These are phyloP conservation scores for Eurytoma adleriae DNA, from an alignment of 2,888 invertebrate species.

Conservation along the genomic window DNA sequence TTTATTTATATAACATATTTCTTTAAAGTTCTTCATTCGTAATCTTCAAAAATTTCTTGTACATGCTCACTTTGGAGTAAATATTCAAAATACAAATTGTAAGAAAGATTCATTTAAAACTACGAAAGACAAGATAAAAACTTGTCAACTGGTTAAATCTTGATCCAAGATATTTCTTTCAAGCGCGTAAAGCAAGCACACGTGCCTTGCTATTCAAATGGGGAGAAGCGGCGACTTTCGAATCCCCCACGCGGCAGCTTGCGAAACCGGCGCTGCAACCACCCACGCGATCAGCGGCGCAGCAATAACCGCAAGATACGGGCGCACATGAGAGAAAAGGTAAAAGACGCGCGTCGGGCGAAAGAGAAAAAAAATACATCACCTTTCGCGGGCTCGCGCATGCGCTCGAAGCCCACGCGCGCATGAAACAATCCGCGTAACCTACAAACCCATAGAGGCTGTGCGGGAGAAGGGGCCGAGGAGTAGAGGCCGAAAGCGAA, in stretches of 20 bases:
- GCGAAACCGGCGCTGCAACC: slow-evolving; percentile 10
- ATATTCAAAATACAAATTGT: too few relatives aligned
- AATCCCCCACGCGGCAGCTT: slow-evolving; percentile 29
- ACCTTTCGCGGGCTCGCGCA: slow-evolving; percentile 14
- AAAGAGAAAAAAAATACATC: not conserved
- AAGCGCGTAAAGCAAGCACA: not conserved
- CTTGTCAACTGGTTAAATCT: too few relatives aligned
- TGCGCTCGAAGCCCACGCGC: slow-evolving; percentile 11
- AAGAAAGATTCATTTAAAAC: too few relatives aligned
- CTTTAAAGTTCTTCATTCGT: too few relatives aligned
- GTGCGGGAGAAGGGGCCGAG: not conserved
- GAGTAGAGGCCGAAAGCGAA: slow-evolving; percentile 13
- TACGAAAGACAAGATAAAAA: too few relatives aligned
- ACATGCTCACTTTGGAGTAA: too few relatives aligned
- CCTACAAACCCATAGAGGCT: slow-evolving; percentile 43
- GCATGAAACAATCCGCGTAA: slow-evolving; percentile 17
- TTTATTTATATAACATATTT: too few relatives aligned
- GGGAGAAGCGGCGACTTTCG: slow-evolving; percentile 32
- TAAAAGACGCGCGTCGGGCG: not conserved
- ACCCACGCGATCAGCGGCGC: not conserved
- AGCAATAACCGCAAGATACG: not conserved
- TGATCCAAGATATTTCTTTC: too few relatives aligned
- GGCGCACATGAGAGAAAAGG: not conserved
- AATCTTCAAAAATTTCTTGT: too few relatives aligned
- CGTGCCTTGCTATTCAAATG: not conserved